Percentiles rank a stretch among this genome's conserved stretches.
Conservation (phyloP, 2,888 invertebrate genomes). For the Chouioia cunea region DNA sequence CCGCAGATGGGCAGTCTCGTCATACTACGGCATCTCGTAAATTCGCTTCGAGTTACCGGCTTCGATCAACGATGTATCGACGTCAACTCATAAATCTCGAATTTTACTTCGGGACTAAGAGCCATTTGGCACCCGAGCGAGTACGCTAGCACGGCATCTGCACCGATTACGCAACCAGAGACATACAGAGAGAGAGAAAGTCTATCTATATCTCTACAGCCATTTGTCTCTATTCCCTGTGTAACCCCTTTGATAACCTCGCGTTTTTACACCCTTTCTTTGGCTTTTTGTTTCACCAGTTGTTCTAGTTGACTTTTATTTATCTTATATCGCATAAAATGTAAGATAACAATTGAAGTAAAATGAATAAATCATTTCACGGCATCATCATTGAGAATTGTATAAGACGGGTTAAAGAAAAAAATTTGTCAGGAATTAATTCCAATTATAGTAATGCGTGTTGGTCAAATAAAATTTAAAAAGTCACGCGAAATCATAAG, state of each 20-base stretch:
- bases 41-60: conserved; percentile 58
- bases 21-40: conserved; percentile 54
- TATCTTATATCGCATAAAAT: no score
- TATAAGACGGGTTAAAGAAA: no score
- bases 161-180: conserved; percentile 50
- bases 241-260: conserved; percentile 40
- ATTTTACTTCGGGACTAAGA: conserved; percentile 38
- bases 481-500: no score
- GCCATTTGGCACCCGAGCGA: conserved; percentile 47
- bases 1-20: conserved; percentile 53
- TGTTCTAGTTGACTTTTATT: no score
- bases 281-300: not conserved
- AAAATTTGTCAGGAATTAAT: no score
- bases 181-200: not conserved
- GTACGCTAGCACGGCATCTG: conserved; percentile 52
- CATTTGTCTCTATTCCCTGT: conserved; percentile 31
- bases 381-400: no score
- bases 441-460: no score
- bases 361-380: no score
- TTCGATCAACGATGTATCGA: conserved; percentile 24
- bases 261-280: conserved; percentile 33
- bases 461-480: no score
- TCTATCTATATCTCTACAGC: conserved; percentile 33
- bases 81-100: conserved; percentile 36
- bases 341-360: no score